These are phyloP conservation scores for Ursus arctos DNA, from an alignment of 2,113 vertebrate species.

Conservation along the genomic window DNA sequence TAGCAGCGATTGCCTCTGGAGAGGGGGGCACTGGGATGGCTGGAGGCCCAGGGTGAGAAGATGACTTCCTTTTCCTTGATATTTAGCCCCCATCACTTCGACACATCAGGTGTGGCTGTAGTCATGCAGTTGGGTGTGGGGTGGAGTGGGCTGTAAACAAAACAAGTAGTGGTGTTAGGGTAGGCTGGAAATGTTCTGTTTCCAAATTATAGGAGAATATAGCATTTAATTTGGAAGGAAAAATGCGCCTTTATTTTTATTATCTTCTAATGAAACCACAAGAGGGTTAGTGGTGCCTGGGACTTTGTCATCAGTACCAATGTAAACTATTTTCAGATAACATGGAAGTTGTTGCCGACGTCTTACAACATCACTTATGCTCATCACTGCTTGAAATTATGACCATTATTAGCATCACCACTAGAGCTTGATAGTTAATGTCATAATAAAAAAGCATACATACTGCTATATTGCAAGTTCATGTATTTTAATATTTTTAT, in stretches of 20 bases:
- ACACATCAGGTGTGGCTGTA: background rate
- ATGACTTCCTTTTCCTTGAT: background rate
- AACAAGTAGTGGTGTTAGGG: background rate
- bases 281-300: background rate
- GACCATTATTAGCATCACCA: background rate
- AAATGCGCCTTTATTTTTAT: conserved; percentile 37
- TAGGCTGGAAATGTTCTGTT: background rate
- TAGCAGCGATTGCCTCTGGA: background rate
- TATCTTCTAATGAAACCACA: conserved; percentile 7
- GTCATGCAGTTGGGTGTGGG: background rate
- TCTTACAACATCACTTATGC: background rate
- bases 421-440: background rate
- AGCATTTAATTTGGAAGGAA: conserved; percentile 28
- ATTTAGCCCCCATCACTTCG: background rate
- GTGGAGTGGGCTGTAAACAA: background rate
- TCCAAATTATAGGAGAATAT: background rate
- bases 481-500: background rate
- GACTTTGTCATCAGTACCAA: conserved; percentile 17
- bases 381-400: background rate
- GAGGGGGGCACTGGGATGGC: background rate
- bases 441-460: background rate
- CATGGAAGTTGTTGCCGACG: background rate
- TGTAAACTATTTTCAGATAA: background rate
- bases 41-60: background rate
- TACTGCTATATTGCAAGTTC: background rate